Percentiles rank a stretch among this genome's conserved stretches.
Conservation (phyloP, 2,797 vertebrate genomes). For the Bucorvus abyssinicus region DNA sequence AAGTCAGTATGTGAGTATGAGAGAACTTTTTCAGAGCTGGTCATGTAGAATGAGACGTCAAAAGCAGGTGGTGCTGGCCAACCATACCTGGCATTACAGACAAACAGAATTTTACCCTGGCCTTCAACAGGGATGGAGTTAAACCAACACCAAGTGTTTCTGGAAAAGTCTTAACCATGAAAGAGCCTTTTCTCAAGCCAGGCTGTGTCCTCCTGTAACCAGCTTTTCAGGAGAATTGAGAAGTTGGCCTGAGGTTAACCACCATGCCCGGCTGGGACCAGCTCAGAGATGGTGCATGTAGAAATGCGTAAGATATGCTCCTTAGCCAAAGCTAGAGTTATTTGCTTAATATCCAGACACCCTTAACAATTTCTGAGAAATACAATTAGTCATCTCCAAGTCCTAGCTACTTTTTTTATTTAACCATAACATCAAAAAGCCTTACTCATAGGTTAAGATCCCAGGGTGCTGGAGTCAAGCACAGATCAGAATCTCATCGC, state of each 20-base stretch:
- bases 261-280: conserved; percentile 6
- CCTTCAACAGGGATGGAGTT: not conserved
- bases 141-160: conserved; percentile 31
- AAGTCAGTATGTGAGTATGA: conserved; percentile 26
- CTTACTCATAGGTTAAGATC: not conserved
- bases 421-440: not conserved
- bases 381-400: not conserved
- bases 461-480: not conserved
- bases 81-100: conserved; percentile 14
- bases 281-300: not conserved
- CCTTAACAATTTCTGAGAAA: not conserved
- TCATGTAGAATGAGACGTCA: not conserved
- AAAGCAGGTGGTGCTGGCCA: conserved; percentile 39
- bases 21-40: conserved; percentile 20
- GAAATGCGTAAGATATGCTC: not conserved
- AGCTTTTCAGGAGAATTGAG: not conserved
- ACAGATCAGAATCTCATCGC: not conserved
- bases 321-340: not conserved
- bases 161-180: conserved; percentile 49
- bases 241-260: conserved; percentile 21
- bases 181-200: conserved; percentile 41
- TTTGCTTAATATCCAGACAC: not conserved
- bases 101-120: conserved; percentile 8
- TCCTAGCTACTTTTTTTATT: not conserved
- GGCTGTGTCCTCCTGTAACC: not conserved